Conservation (phyloP, 2,888 invertebrate species). For the Caenorhabditis imperialis region DNA sequence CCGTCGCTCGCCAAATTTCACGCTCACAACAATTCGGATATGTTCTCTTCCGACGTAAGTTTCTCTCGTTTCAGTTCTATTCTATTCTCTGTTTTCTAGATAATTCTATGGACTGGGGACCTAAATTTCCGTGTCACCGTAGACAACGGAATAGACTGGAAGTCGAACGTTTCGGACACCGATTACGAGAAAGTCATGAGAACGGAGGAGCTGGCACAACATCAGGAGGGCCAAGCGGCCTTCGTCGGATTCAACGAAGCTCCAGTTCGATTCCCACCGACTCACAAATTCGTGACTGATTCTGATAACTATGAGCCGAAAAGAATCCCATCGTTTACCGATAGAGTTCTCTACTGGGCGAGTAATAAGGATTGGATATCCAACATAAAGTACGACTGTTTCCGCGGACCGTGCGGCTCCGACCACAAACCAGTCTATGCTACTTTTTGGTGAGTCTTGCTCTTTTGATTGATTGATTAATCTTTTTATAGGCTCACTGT, state of each 20-base stretch:
- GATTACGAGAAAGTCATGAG: conserved; percentile 30
- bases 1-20: conserved; percentile 54
- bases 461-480: not conserved
- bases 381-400: conserved; percentile 63
- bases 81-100: conserved; percentile 41
- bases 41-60: conserved; percentile 64
- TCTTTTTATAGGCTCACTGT: conserved; percentile 51
- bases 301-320: conserved; percentile 62
- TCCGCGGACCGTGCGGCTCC: conserved; percentile 65
- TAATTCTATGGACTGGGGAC: conserved; percentile 74
- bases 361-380: conserved; percentile 45
- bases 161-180: not conserved
- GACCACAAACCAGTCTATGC: conserved; percentile 72
- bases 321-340: conserved; percentile 73
- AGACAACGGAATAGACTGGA: conserved; percentile 51
- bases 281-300: conserved; percentile 70
- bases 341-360: conserved; percentile 68
- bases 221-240: conserved; percentile 15
- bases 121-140: conserved; percentile 72
- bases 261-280: conserved; percentile 70
- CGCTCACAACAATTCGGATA: conserved; percentile 40
- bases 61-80: not conserved
- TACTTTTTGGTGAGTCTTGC: conserved; percentile 48
- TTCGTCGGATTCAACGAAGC: conserved; percentile 69
- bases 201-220: conserved; percentile 49